phyloP scores from a whole-genome alignment of 2,888 invertebrate genomes.

The Chaetoderma sp. region DNA sequence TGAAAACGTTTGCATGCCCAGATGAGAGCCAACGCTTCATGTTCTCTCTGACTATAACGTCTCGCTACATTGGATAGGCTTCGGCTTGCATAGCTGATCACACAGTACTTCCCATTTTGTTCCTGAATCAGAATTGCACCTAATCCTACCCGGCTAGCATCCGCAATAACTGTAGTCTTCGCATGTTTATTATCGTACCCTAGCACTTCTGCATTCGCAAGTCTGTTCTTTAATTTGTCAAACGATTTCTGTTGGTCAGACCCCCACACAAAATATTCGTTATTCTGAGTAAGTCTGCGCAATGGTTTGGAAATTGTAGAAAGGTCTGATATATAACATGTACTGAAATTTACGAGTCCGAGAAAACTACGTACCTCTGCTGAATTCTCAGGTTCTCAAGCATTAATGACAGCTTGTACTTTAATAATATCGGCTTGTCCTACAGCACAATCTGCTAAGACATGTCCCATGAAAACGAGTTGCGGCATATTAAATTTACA shows the following conservation, averaged over 20 bases:
- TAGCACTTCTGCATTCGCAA: not conserved
- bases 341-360: not conserved
- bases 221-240: not conserved
- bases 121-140: not conserved
- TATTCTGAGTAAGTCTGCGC: not conserved
- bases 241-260: not conserved
- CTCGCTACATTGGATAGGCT: not conserved
- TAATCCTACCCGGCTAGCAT: not conserved
- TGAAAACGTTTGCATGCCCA: conserved; percentile 26
- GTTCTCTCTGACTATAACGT: not conserved
- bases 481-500: conserved; percentile 36
- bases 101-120: not conserved
- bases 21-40: conserved; percentile 17
- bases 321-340: not conserved
- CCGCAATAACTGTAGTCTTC: not conserved
- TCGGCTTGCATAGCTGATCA: conserved; percentile 6
- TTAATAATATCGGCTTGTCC: conserved; percentile 5
- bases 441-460: conserved; percentile 18
- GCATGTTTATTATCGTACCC: not conserved
- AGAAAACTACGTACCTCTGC: conserved; percentile 10
- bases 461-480: conserved; percentile 21
- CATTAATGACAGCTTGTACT: conserved; percentile 12
- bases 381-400: conserved; percentile 5
- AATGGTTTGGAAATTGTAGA: not conserved
- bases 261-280: not conserved